These are phyloP conservation scores for Styela clava DNA, from an alignment of 23 tunicate genomes.

Conservation along the genomic window DNA sequence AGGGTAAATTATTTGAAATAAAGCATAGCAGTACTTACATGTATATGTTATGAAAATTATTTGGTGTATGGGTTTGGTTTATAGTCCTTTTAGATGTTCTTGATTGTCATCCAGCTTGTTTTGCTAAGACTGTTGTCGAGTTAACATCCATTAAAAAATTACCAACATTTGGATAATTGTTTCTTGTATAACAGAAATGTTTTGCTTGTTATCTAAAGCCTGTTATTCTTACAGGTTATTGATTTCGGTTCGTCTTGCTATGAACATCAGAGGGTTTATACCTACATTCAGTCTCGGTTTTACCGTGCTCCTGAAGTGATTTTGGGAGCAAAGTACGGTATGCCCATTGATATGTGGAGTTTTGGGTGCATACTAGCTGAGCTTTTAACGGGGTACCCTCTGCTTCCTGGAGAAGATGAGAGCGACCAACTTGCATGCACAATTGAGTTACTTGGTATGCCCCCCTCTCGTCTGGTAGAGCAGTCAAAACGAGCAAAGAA, in stretches of 20 bases:
- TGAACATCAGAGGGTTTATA: slow-evolving; percentile 96
- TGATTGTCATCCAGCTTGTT: no score
- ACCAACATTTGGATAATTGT: no score
- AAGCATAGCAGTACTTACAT: no score
- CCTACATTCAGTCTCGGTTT: slow-evolving; percentile 97
- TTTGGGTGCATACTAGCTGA: slow-evolving; percentile 99
- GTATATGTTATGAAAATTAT: no score
- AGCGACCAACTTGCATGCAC: slow-evolving; percentile 97
- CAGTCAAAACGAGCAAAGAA: slow-evolving; percentile 92
- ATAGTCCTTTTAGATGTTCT: no score
- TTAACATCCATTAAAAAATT: no score
- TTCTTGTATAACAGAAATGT: no score
- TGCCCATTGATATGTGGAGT: slow-evolving; percentile 99
- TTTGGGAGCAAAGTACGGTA: slow-evolving; percentile 84
- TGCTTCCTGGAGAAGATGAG: slow-evolving; percentile 98
- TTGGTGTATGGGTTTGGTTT: no score
- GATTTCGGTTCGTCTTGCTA: slow-evolving; percentile 99
- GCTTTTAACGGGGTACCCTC: slow-evolving; percentile 95
- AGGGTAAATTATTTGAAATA: no score
- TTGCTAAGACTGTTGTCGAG: no score
- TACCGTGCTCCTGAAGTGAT: slow-evolving; percentile 99
- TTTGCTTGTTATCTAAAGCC: no score
- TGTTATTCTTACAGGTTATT: slow-evolving; percentile 67
- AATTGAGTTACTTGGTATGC: slow-evolving; percentile 97
- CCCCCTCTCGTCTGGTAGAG: slow-evolving; percentile 82